Evolutionary conservation across 1,140 invertebrate genomes (phyloP), one percentile per base, ranked within the genome.

Genomic region (Scaptomyza pallida): DNA sequence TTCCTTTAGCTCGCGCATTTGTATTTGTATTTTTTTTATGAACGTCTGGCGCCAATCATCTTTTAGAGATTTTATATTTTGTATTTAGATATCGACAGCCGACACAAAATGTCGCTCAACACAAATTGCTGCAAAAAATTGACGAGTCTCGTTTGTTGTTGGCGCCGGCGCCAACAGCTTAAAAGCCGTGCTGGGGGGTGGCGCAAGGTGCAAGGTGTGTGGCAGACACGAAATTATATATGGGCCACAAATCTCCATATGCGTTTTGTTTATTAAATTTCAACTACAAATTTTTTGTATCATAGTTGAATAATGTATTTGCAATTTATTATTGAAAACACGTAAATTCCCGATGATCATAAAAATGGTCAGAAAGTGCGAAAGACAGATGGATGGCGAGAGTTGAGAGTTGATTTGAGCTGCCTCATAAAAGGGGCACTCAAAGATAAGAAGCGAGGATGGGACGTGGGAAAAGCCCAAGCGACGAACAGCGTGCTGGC

Each of bases 11-110:
- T n/a, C n/a, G n/a, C 76, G 6, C n/a, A 4, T 6, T 13, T 19
- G 1, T 0, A 17, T 13, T 51, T 23, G 33, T 43, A 21, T 21
- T 40, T 35, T 48, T 80, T 83, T 85, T 70, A 86, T 85, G 81
- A 45, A 41, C 73, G 81, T 85, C 81, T 85, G 81, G 81, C 81
- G 81, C 81, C 81, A 57, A 76, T 72, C 63, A 62, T 55, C 54
- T 72, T 56, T 52, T 48, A 61, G 57, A 3, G 19, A 3, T 43
- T 48, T 43, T 45, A 17, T 21, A n/a, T 16, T 4, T 30, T 0
- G 57, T 59, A 23, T 44, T 13, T 41, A 16, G 13, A 41, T 41
- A 16, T 8, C 40, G 40, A 41, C 40, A 41, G 6, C 3, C 50
- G 51, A 56, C 57, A 30, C 51, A 48, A 65, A 57, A 65, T 65